Percentiles rank a stretch among this genome's conserved stretches.
Conservation (phyloP, 23 tunicate species). For the Botrylloides violaceus region DNA sequence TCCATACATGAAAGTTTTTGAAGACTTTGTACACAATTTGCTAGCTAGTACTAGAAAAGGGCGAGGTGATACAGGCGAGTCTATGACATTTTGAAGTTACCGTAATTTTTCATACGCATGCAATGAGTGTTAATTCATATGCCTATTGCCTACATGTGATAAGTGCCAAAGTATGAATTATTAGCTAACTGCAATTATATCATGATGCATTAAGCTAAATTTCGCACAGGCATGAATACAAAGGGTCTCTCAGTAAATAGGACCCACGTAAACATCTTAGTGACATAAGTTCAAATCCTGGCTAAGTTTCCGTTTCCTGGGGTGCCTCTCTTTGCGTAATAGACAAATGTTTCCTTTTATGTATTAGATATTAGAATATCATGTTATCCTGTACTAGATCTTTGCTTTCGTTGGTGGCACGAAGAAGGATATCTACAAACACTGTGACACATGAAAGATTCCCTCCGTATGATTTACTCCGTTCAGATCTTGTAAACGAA, state of each 20-base stretch:
- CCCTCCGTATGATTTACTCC: neutral
- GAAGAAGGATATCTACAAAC: neutral
- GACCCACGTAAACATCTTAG: no score
- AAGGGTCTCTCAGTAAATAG: no score
- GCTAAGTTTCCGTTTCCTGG: no score
- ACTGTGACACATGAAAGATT: neutral
- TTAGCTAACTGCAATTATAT: no score
- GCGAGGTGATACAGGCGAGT: neutral
- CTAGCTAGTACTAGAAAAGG: neutral
- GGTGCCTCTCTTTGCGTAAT: no score
- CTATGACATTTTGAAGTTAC: neutral
- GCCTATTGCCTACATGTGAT: no score
- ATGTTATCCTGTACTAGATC: neutral
- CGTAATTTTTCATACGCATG: no score
- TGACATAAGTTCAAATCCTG: no score
- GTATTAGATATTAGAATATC: neutral
- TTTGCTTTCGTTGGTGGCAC: neutral
- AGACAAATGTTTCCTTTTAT: neutral
- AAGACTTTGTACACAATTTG: conserved; percentile 43
- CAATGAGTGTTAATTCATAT: no score
- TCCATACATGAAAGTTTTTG: conserved; percentile 56
- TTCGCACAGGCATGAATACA: no score
- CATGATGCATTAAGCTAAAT: no score
- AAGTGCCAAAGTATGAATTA: no score
- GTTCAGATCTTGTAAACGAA: neutral